Base-by-base conservation (phyloP, 2,888 invertebrate species). In the Ariolimax columbianus region DNA sequence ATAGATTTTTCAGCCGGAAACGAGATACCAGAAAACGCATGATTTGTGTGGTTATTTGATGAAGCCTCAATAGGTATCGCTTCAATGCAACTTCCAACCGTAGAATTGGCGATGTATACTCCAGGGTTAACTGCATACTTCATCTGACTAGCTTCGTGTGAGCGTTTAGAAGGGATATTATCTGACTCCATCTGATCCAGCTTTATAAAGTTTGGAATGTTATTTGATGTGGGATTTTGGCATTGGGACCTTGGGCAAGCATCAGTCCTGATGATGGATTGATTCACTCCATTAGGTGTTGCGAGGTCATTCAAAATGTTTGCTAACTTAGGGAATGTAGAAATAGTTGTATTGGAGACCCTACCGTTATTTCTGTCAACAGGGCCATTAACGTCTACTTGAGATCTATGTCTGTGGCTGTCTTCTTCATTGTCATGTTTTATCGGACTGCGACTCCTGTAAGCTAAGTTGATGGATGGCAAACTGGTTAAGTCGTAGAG, bases 401-500 rank as follows among this genome's bases (percentile, higher is more conserved):
- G n/a, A n/a, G n/a, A n/a, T n/a, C n/a, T n/a, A n/a, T n/a, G n/a
- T n/a, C n/a, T n/a, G 26, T 26, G 26, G 11, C 7, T 30, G 1
- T 30, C 30, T 17, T 30, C 1, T 33, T 75, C 75, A 51, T 4
- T 51, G 6, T 17, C 30, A 0, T 51, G 33, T 30, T 30, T n/a
- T 51, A 75, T 19, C 7, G 75, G 75, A 33, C 75, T 75, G 30
- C 75, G 9, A 23, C 75, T 75, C 23, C 75, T 75, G 33, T 11
- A 75, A 36, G 11, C 0, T 7, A 33, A 33, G 19, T 66, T 30
- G 30, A 66, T 23, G 26, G 19, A 7, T 26, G 23, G 7, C 3
- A 11, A 23, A 19, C 19, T 23, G 17, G 38, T 11, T 17, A 17
- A 1, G 73, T 30, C 30, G 4, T 0, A 14, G 30, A 75, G 47